phyloP scores from a whole-genome alignment of 2,888 invertebrate species.

The Lithodes maja region DNA sequence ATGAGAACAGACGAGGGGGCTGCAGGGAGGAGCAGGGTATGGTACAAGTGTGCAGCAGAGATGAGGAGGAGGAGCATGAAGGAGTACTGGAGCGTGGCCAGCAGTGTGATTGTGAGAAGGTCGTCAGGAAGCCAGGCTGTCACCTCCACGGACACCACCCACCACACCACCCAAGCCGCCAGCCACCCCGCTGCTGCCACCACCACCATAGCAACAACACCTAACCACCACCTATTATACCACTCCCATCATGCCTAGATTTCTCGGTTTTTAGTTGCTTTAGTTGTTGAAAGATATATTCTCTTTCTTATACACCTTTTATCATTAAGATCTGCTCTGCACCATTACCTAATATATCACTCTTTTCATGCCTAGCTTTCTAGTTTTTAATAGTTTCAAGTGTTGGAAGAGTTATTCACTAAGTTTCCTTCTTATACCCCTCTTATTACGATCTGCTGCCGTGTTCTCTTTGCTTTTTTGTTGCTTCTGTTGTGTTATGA shows the following conservation, averaged over 20 bases:
- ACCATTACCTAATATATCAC: not conserved
- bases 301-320: not conserved
- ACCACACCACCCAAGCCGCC: constrained; percentile 55
- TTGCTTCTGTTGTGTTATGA: too few relatives aligned
- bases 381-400: not conserved
- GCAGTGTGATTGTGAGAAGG: constrained; percentile 58
- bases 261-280: not conserved
- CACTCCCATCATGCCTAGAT: too few relatives aligned
- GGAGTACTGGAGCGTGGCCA: constrained; percentile 62
- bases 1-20: constrained; percentile 33
- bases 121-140: constrained; percentile 56
- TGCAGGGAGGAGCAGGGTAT: constrained; percentile 46
- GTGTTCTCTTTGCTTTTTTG: too few relatives aligned
- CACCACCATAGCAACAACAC: constrained; percentile 41
- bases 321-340: not conserved
- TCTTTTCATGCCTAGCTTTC: not conserved
- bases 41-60: constrained; percentile 62
- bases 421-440: too few relatives aligned
- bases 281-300: constrained; percentile 10
- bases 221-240: too few relatives aligned
- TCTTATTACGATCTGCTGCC: too few relatives aligned
- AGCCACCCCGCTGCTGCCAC: constrained; percentile 41
- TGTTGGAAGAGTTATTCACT: not conserved
- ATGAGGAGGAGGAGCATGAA: constrained; percentile 64
- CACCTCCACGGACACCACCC: constrained; percentile 56